phyloP scores from a whole-genome alignment of 1,140 invertebrate species.

The Pseudomyrmex flavicornis region DNA sequence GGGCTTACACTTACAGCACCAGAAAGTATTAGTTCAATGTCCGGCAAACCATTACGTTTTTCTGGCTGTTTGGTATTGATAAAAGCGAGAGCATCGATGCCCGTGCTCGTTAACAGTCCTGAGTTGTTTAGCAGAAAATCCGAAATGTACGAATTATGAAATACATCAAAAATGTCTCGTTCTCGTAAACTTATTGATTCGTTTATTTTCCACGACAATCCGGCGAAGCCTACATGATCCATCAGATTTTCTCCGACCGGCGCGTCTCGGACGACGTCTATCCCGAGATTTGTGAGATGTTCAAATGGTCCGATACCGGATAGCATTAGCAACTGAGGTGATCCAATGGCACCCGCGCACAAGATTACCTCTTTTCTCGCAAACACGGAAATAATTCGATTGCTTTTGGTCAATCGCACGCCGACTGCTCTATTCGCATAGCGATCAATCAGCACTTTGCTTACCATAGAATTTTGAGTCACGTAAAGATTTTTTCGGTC shows the following conservation, averaged over 20 bases:
- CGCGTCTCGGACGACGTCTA: conserved; percentile 89
- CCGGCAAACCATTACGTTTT: conserved; percentile 88
- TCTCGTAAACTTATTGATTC: conserved; percentile 80
- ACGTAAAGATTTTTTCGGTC: conserved; percentile 88
- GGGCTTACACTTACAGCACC: conserved; percentile 86
- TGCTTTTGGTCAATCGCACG: conserved; percentile 86
- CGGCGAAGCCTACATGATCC: conserved; percentile 91
- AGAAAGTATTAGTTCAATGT: conserved; percentile 91
- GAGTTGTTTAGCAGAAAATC: conserved; percentile 85
- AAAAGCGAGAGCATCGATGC: conserved; percentile 92
- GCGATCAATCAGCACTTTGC: conserved; percentile 90
- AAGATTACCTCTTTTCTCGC: conserved; percentile 91
- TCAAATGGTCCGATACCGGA: conserved; percentile 91
- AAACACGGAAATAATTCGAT: conserved; percentile 86
- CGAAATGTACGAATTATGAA: conserved; percentile 78
- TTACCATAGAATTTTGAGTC: conserved; percentile 88
- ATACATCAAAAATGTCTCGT: conserved; percentile 36
- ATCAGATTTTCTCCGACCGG: conserved; percentile 92
- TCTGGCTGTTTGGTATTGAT: conserved; percentile 89
- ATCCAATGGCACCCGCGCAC: conserved; percentile 90
- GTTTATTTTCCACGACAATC: conserved; percentile 88
- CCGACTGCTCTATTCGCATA: conserved; percentile 87
- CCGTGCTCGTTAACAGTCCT: conserved; percentile 91
- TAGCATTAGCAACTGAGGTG: conserved; percentile 92
- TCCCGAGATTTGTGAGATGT: conserved; percentile 88